Evolutionary conservation across 2,797 vertebrate genomes (phyloP).

Genomic region (Calcarius lapponicus): DNA sequence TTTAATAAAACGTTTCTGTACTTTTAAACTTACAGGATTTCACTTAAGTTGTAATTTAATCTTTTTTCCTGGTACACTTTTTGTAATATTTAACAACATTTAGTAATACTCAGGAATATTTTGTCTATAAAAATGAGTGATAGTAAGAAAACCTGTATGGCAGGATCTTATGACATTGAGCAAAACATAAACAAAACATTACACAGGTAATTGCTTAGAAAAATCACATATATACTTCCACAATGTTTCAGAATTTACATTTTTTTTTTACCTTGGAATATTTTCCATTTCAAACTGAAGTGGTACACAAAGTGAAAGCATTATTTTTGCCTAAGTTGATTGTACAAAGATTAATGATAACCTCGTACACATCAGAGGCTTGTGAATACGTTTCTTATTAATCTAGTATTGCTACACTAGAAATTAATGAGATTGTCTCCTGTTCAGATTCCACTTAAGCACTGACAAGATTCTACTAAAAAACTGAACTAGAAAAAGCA

Average conservation of each 20-base stretch:
- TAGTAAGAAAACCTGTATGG: neutral
- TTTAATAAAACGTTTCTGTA: neutral
- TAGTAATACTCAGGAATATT: neutral
- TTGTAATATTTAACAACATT: neutral
- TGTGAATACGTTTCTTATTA: neutral
- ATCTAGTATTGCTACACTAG: neutral
- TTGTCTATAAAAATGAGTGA: neutral
- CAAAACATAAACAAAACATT: neutral
- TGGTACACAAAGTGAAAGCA: neutral
- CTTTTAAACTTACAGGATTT: neutral
- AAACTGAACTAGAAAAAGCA: neutral
- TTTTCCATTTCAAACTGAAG: neutral
- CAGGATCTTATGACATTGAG: neutral
- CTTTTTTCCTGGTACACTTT: neutral
- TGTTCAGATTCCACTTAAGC: neutral
- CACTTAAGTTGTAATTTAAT: neutral
- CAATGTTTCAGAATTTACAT: neutral
- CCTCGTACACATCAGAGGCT: neutral
- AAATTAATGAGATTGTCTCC: neutral
- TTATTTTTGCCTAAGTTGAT: neutral
- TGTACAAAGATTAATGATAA: neutral
- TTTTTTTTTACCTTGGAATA: neutral
- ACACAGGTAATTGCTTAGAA: neutral
- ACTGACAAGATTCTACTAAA: neutral
- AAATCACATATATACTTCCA: neutral